Base-by-base conservation (phyloP, 2,113 vertebrate species). In the Aspiorhynchus laticeps region DNA sequence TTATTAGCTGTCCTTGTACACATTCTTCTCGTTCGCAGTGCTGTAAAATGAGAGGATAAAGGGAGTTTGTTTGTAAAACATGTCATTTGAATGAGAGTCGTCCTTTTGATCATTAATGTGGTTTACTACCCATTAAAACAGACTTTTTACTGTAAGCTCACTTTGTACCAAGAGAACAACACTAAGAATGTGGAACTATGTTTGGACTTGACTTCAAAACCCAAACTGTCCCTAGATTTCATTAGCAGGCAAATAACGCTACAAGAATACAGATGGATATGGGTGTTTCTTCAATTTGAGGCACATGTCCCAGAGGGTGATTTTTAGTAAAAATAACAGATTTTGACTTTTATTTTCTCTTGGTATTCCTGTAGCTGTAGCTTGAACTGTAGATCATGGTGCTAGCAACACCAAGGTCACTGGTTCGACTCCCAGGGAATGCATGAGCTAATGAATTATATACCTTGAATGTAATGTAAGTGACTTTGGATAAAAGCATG, bases 1-100 rank as follows among this genome's bases (percentile, higher is more conserved):
- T 88, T 90, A 73, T 86, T 76, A 80, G 80, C 63, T 80, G 81
- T 80, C 46, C n/a, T 41, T 36, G 75, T 56, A 76, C 76, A 56
- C 73, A 1, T 65, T 82, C 21, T 61, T 76, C 19, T 80, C 21
- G 15, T 75, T 41, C 31, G 8, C 38, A 26, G 61, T 11, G 51
- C 41, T 33, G 31, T 83, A 67, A 48, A 67, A 65, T 17, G 28
- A 87, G 43, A 46, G 38, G 69, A 83, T 83, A 76, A 77, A 48
- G 53, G 36, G 10, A 65, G 51, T 63, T 38, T 75, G 53, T 65
- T 87, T 83, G 59, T 63, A 51, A 21, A 76, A 76, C 83, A 74
- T 63, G 31, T 63, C 46, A 9, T 38, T 87, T 65, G 19, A 36
- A 75, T 26, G 38, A 82, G 48, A 71, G 78, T 33, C 11, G 12